phyloP scores from a whole-genome alignment of 2,888 invertebrate species.

The Acleris holmiana region DNA sequence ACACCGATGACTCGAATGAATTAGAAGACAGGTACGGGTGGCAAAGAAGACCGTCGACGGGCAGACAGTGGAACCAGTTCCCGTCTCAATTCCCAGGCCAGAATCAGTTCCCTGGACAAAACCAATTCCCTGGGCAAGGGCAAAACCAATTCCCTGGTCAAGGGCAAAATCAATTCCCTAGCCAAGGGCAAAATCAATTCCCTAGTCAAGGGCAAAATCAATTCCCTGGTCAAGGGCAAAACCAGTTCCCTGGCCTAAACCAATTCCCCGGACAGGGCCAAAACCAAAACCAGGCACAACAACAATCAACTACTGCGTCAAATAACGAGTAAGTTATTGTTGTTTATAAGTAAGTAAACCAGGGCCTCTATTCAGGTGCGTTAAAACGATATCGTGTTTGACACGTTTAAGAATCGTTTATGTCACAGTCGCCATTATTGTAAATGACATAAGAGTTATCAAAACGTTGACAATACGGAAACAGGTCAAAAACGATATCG shows the following conservation, averaged over 20 bases:
- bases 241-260: constrained; percentile 29
- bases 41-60: constrained; percentile 27
- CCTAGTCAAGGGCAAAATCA: not conserved
- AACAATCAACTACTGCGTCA: constrained; percentile 18
- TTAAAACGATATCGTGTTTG: too few relatives aligned
- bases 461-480: too few relatives aligned
- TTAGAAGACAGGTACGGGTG: constrained; percentile 66
- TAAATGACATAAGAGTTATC: too few relatives aligned
- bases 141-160: constrained; percentile 33
- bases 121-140: constrained; percentile 1
- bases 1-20: constrained; percentile 44
- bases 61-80: constrained; percentile 30
- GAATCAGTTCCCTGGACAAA: constrained; percentile 34
- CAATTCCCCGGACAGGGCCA: constrained; percentile 37
- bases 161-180: constrained; percentile 28
- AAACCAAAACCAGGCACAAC: constrained; percentile 6
- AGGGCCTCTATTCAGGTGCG: too few relatives aligned
- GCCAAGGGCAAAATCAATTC: constrained; percentile 3
- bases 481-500: too few relatives aligned
- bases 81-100: constrained; percentile 33
- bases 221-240: constrained; percentile 28
- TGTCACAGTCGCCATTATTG: too few relatives aligned
- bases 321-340: constrained; percentile 20
- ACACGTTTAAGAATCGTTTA: too few relatives aligned
- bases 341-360: too few relatives aligned